Percentiles rank a stretch among this genome's conserved stretches.
phyloP scores from a whole-genome alignment of 2,888 invertebrate genomes.

The Ophion obscuratus region DNA sequence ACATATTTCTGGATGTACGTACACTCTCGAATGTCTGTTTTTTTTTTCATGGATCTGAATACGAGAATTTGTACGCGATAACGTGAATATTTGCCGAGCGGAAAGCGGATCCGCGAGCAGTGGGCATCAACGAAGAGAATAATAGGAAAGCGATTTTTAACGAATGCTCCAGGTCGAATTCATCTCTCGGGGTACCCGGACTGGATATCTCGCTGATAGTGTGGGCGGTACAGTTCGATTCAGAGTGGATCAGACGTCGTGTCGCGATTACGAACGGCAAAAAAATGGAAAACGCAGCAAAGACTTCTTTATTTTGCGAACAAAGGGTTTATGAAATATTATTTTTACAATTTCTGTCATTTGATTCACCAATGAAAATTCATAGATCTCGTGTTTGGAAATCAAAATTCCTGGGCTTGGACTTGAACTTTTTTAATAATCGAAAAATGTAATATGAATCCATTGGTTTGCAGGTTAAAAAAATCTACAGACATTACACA shows the following conservation, averaged over 20 bases:
- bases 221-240: background rate
- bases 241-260: background rate
- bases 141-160: constrained; percentile 69
- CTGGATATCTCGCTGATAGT: constrained; percentile 39
- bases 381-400: too few species aligned
- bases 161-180: constrained; percentile 56
- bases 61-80: constrained; percentile 21
- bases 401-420: background rate
- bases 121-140: constrained; percentile 52
- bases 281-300: background rate
- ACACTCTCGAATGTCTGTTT: background rate
- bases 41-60: constrained; percentile 7
- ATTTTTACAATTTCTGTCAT: background rate
- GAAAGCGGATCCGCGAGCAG: constrained; percentile 23
- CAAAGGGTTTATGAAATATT: background rate
- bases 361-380: background rate
- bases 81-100: constrained; percentile 30
- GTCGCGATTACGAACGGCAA: background rate
- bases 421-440: background rate
- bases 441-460: background rate
- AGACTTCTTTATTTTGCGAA: background rate
- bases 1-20: constrained; percentile 16
- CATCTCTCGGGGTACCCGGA: constrained; percentile 36
- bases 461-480: background rate
- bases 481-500: too few species aligned